These are phyloP conservation scores for Paedocypris micromegethes DNA, from an alignment of 2,797 vertebrate species.

Conservation along the genomic window DNA sequence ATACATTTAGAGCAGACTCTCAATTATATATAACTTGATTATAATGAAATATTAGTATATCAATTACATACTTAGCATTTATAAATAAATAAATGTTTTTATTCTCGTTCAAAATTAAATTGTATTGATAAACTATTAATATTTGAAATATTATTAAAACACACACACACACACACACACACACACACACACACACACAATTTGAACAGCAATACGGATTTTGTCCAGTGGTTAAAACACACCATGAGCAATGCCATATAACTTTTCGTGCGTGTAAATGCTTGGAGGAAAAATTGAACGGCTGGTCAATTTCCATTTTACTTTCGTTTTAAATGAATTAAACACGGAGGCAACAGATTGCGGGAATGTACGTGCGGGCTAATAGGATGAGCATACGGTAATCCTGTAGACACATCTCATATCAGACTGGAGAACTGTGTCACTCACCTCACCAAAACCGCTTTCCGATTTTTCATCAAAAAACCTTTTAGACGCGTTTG, in stretches of 20 bases:
- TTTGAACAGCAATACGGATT: too few relatives aligned
- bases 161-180: too few relatives aligned
- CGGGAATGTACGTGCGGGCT: constrained; percentile 33
- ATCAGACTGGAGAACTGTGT: constrained; percentile 18
- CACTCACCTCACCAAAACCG: constrained; percentile 12
- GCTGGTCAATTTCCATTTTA: constrained; percentile 21
- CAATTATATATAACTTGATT: neutral
- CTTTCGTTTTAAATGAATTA: constrained; percentile 29
- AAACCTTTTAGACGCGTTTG: constrained; percentile 10
- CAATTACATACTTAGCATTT: too few relatives aligned
- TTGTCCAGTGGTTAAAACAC: too few relatives aligned
- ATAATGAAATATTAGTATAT: too few relatives aligned
- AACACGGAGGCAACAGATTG: constrained; percentile 53
- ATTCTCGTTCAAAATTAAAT: too few relatives aligned
- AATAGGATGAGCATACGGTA: constrained; percentile 50
- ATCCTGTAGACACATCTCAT: constrained; percentile 33
- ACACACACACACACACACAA: too few relatives aligned
- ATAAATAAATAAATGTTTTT: too few relatives aligned
- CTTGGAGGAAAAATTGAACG: neutral
- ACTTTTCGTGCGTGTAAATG: constrained; percentile 1
- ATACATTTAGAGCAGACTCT: neutral
- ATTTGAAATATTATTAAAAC: too few relatives aligned
- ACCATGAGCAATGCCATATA: neutral
- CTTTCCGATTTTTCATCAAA: constrained; percentile 11
- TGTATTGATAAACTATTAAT: too few relatives aligned